Evolutionary conservation across 2,888 invertebrate species (phyloP).

Genomic region (Epiblema foenella): DNA sequence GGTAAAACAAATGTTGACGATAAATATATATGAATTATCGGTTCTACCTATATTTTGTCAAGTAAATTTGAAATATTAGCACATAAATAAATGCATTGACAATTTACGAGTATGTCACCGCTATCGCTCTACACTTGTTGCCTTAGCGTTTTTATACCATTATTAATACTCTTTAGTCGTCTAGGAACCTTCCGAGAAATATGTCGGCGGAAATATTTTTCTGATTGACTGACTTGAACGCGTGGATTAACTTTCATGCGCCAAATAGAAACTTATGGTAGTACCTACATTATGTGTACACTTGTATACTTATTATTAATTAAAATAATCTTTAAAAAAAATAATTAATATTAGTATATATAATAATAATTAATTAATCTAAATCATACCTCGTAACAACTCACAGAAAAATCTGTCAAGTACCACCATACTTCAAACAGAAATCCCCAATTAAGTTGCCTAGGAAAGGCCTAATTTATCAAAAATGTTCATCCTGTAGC

Average conservation of each 20-base stretch:
- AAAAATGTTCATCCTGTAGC: conserved; percentile 54
- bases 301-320: not conserved
- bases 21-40: no score
- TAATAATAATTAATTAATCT: no score
- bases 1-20: no score
- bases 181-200: conserved; percentile 36
- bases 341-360: no score
- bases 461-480: not conserved
- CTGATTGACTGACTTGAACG: conserved; percentile 37
- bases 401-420: not conserved
- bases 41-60: no score
- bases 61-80: not conserved
- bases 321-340: no score
- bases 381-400: not conserved
- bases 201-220: conserved; percentile 37
- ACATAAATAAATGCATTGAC: not conserved
- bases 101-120: conserved; percentile 3
- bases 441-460: not conserved
- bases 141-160: conserved; percentile 29
- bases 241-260: conserved; percentile 35
- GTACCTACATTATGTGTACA: not conserved
- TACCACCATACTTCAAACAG: not conserved
- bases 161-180: conserved; percentile 42
- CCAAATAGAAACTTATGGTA: conserved; percentile 23
- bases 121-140: conserved; percentile 23